Percentiles rank a stretch among this genome's conserved stretches.
Conservation (phyloP, 2,888 invertebrate genomes). For the Rhagonycha fulva region DNA sequence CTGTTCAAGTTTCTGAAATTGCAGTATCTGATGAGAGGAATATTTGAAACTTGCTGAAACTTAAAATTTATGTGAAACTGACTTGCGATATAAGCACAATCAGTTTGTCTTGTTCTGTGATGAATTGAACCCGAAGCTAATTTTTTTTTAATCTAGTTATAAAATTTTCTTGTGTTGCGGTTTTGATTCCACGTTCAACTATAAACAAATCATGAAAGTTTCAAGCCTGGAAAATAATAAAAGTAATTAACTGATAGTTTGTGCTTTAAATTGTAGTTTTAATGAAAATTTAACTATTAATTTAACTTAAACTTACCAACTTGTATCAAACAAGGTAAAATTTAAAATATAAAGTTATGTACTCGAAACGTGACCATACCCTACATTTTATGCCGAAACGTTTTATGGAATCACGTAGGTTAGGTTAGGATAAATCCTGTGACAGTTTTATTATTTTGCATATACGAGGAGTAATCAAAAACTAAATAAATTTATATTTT, state of each 20-base stretch:
- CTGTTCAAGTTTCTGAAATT: too few relatives aligned
- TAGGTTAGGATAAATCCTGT: not conserved
- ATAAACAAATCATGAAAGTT: too few relatives aligned
- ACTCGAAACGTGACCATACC: not conserved
- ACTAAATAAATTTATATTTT: not conserved
- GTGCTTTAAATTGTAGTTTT: not conserved
- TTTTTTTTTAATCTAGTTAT: too few relatives aligned
- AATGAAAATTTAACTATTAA: not conserved
- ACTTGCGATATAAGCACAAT: too few relatives aligned
- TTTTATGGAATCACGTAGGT: not conserved
- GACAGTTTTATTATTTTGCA: not conserved
- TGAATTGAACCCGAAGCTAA: too few relatives aligned
- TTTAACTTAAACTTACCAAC: not conserved
- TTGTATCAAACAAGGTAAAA: not conserved
- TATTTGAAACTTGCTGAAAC: too few relatives aligned
- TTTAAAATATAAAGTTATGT: not conserved
- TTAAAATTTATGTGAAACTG: too few relatives aligned
- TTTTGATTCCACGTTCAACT: too few relatives aligned
- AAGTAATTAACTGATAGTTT: not conserved
- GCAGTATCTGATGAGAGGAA: too few relatives aligned
- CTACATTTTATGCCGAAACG: not conserved
- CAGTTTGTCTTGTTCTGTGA: too few relatives aligned
- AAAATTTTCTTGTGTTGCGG: too few relatives aligned
- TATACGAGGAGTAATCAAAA: not conserved
- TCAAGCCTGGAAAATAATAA: not conserved